Evolutionary conservation across 1,140 invertebrate species (phyloP).

Genomic region (Drosophila micromelanica): DNA sequence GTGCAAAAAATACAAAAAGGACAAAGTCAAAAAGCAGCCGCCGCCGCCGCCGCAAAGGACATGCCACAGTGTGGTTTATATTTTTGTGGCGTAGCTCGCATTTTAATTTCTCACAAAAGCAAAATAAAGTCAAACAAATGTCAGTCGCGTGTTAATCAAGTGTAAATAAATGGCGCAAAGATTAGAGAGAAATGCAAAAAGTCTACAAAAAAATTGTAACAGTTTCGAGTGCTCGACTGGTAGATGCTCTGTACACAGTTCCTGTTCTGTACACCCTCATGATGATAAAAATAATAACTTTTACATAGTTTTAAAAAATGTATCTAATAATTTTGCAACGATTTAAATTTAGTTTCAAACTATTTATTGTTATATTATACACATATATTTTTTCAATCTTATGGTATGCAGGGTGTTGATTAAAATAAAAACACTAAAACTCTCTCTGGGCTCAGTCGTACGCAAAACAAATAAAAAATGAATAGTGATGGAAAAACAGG

Average conservation of each 20-base stretch:
- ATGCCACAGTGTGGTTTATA: conserved; percentile 19
- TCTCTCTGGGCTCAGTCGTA: conserved; percentile 28
- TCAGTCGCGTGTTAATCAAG: conserved; percentile 84
- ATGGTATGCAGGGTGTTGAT: not conserved
- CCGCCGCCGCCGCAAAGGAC: conserved; percentile 31
- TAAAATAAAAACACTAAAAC: conserved; percentile 42
- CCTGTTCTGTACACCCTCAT: too few species aligned
- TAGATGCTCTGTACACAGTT: conserved; percentile 2
- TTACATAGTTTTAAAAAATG: too few species aligned
- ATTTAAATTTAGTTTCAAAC: too few species aligned
- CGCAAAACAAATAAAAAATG: conserved; percentile 62
- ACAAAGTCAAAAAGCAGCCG: conserved; percentile 52
- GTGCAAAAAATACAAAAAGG: conserved; percentile 53
- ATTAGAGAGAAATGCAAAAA: conserved; percentile 68
- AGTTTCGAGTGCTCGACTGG: not conserved
- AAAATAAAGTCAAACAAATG: conserved; percentile 83
- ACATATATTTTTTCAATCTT: not conserved
- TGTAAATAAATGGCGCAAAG: conserved; percentile 84
- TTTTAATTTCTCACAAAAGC: conserved; percentile 71
- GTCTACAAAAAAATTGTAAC: not conserved
- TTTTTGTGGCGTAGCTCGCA: conserved; percentile 51
- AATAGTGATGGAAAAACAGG: conserved; percentile 17
- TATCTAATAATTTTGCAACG: too few species aligned
- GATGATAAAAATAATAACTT: too few species aligned
- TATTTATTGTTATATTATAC: too few species aligned